Conservation (phyloP, 2,797 vertebrate genomes). For the Pogonophryne albipinna region DNA sequence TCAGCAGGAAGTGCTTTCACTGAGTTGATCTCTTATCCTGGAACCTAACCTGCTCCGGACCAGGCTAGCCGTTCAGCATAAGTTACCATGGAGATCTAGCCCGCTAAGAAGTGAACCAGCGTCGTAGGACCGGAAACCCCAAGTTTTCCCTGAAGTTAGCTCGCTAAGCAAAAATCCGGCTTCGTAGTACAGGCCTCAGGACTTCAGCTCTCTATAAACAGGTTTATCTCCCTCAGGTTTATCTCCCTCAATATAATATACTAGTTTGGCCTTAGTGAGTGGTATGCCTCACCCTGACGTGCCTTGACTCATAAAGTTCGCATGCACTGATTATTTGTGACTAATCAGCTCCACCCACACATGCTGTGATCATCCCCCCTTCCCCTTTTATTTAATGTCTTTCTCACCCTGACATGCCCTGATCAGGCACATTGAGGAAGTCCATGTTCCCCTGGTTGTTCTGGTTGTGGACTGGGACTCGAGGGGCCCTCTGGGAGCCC, state of each 20-base stretch:
- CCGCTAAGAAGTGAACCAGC: no score
- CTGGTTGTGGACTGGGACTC: slow-evolving; percentile 59
- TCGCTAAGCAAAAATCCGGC: no score
- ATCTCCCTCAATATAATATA: not conserved
- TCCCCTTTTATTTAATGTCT: not conserved
- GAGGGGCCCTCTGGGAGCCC: slow-evolving; percentile 63
- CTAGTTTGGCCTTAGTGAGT: not conserved
- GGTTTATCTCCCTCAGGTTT: slow-evolving; percentile 37
- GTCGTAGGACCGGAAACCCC: no score
- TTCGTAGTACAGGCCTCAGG: not conserved
- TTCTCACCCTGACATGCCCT: slow-evolving; percentile 95
- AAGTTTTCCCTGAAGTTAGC: no score
- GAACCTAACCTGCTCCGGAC: no score
- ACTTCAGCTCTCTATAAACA: slow-evolving; percentile 17
- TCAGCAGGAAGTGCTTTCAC: no score
- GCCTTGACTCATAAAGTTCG: not conserved
- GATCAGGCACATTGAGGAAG: slow-evolving; percentile 96
- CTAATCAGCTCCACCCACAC: slow-evolving; percentile 27
- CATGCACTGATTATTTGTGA: slow-evolving; percentile 20
- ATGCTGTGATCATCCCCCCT: not conserved
- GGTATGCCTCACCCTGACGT: slow-evolving; percentile 36
- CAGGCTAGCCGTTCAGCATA: no score
- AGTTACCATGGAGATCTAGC: no score
- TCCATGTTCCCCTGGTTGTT: slow-evolving; percentile 87
- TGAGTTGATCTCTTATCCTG: no score